A percentile compares a stretch with the other conserved stretches of the same genome.
phyloP scores from a whole-genome alignment of 2,797 vertebrate species.

The Anisognathus igniventris region DNA sequence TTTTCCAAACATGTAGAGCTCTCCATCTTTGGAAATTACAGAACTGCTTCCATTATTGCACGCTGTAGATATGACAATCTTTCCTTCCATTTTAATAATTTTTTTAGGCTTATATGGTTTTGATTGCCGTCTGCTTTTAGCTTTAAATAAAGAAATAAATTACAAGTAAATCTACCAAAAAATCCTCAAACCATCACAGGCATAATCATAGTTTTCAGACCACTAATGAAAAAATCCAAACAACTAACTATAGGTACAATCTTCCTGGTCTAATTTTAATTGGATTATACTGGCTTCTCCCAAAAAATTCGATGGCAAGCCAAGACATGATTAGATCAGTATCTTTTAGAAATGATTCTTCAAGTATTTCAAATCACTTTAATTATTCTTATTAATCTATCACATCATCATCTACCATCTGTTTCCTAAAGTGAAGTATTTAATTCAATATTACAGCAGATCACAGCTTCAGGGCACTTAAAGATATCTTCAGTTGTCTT shows the following conservation, averaged over 20 bases:
- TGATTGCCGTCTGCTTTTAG: constrained; percentile 95
- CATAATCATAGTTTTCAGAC: background rate
- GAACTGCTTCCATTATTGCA: constrained; percentile 99
- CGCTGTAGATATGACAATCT: constrained; percentile 89
- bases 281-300: background rate
- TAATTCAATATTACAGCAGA: background rate
- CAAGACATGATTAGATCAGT: background rate
- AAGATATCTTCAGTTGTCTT: background rate
- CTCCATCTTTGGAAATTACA: constrained; percentile 96
- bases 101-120: constrained; percentile 99
- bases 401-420: background rate
- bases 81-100: constrained; percentile 98
- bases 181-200: background rate
- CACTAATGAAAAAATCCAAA: background rate
- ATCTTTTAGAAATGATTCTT: background rate
- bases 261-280: background rate
- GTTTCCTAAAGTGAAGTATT: background rate
- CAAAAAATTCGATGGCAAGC: background rate
- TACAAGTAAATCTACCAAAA: background rate
- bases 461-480: background rate
- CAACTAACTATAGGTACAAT: background rate
- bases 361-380: background rate
- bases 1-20: constrained; percentile 99
- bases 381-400: background rate
- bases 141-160: constrained; percentile 69